phyloP scores from a whole-genome alignment of 2,113 vertebrate species.

The Ginglymostoma cirratum region DNA sequence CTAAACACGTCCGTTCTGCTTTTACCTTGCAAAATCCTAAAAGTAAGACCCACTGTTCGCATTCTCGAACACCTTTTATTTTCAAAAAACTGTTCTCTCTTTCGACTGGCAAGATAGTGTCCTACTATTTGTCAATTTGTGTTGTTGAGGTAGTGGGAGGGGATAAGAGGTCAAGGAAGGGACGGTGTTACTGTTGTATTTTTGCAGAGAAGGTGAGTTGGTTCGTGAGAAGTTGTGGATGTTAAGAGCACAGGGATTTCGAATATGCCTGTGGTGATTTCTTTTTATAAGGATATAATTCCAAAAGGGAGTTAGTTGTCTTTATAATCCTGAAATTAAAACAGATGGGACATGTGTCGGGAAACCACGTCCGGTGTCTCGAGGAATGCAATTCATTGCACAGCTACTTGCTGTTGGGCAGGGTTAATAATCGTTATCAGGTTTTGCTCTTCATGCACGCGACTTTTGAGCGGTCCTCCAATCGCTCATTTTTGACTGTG shows the following conservation, averaged over 20 bases:
- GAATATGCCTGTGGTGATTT: not conserved
- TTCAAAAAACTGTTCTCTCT: not conserved
- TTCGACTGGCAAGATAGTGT: not conserved
- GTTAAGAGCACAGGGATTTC: not conserved
- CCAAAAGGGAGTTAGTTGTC: too few relatives aligned
- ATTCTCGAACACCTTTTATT: not conserved
- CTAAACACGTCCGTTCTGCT: not conserved
- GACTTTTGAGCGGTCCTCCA: not conserved
- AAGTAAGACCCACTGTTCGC: too few relatives aligned
- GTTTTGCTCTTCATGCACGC: not conserved
- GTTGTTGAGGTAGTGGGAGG: too few relatives aligned
- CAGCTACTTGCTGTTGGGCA: not conserved
- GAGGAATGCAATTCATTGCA: not conserved
- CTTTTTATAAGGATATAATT: not conserved
- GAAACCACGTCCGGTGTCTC: not conserved
- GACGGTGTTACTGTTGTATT: not conserved
- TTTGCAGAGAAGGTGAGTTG: not conserved
- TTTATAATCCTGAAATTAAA: not conserved
- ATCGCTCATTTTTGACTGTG: not conserved
- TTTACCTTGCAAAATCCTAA: not conserved
- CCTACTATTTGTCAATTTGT: not conserved
- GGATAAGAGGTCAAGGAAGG: not conserved
- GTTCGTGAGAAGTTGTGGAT: not conserved
- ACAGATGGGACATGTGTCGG: not conserved
- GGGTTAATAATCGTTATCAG: not conserved